Evolutionary conservation across 2,797 vertebrate genomes (phyloP).

Genomic region (Micrastur ruficollis): DNA sequence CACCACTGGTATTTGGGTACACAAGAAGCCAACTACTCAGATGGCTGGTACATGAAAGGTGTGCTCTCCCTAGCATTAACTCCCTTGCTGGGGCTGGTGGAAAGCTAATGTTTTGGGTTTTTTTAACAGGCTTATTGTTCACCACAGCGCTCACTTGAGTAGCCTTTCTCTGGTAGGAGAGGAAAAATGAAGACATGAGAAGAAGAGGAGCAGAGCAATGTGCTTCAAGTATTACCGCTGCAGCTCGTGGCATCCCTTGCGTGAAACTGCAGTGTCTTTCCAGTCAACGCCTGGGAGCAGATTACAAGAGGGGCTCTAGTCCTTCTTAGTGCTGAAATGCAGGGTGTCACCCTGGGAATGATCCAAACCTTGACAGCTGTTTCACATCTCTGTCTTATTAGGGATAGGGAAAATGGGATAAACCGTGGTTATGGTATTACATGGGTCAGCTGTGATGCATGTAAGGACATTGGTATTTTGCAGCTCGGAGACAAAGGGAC

Average conservation of each 20-base stretch:
- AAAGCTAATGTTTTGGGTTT: background rate
- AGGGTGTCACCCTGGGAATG: background rate
- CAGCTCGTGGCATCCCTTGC: background rate
- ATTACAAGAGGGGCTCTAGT: background rate
- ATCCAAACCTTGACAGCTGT: background rate
- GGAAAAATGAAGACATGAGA: background rate
- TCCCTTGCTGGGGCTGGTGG: background rate
- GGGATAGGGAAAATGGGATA: conserved; percentile 5
- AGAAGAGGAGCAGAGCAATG: background rate
- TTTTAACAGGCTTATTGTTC: background rate
- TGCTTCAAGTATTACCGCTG: background rate
- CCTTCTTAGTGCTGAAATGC: background rate
- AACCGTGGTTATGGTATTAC: background rate
- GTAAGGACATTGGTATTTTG: conserved; percentile 38
- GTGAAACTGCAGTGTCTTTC: rapidly evolving
- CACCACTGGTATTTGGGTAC: background rate
- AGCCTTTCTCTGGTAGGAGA: background rate
- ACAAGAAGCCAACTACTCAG: background rate
- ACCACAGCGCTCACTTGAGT: background rate
- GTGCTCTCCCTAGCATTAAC: background rate
- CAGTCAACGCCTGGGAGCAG: background rate
- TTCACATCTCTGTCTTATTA: conserved; percentile 11
- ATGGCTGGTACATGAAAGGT: background rate
- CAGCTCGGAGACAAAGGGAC: background rate
- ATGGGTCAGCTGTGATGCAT: conserved; percentile 23